Conservation (phyloP, 2,888 invertebrate species). For the Tromatobia lineatoria region DNA sequence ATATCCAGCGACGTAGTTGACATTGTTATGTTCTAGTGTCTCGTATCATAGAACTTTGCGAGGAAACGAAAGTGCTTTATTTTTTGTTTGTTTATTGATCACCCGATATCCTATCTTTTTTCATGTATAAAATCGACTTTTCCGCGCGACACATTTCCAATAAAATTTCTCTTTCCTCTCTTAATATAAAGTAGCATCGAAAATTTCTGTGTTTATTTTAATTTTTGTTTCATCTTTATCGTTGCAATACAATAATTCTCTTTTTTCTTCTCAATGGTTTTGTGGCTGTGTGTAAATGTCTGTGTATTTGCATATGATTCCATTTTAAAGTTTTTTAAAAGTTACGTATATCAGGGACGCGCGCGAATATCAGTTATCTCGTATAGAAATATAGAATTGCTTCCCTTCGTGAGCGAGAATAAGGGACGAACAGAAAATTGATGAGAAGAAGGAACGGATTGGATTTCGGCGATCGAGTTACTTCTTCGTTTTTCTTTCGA, state of each 20-base stretch:
- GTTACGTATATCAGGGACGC: conserved; percentile 76
- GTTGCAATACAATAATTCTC: conserved; percentile 24
- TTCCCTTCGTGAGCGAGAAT: conserved; percentile 60
- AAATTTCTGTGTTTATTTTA: conserved; percentile 42
- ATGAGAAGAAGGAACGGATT: conserved; percentile 52
- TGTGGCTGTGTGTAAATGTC: conserved; percentile 27
- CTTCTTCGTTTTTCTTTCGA: conserved; percentile 1
- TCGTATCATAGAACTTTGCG: conserved; percentile 36
- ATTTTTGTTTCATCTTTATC: conserved; percentile 27
- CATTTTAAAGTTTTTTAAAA: conserved; percentile 56
- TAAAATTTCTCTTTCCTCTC: conserved; percentile 47
- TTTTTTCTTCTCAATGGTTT: conserved; percentile 33
- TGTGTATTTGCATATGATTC: conserved; percentile 44
- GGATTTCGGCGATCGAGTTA: conserved; percentile 46
- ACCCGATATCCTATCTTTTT: conserved; percentile 36
- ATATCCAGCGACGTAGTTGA: conserved; percentile 29
- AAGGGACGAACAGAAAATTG: conserved; percentile 42
- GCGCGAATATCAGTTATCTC: conserved; percentile 72
- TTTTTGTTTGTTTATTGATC: conserved; percentile 32
- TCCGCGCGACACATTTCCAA: conserved; percentile 34
- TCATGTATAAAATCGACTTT: conserved; percentile 48
- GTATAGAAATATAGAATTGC: conserved; percentile 73
- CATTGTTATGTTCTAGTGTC: conserved; percentile 29
- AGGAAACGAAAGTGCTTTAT: conserved; percentile 31
- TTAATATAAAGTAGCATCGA: conserved; percentile 56